Percentiles rank a stretch among this genome's conserved stretches.
phyloP scores from a whole-genome alignment of 2,113 vertebrate genomes.

The Cranoglanis bouderius region DNA sequence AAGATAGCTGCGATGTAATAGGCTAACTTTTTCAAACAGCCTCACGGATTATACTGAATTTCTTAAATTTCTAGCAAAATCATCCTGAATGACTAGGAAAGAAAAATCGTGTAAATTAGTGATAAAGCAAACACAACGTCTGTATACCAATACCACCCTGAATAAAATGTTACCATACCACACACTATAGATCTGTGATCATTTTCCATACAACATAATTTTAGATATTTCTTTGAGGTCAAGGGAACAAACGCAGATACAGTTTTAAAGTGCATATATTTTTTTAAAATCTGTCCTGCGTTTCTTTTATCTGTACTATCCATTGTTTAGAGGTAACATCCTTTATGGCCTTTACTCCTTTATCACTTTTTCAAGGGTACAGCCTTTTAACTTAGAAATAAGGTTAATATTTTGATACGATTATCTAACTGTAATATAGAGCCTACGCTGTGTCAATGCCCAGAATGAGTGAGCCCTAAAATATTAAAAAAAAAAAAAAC shows the following conservation, averaged over 20 bases:
- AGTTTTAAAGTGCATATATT: conserved; percentile 50
- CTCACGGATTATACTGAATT: conserved; percentile 14
- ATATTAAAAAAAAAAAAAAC: not conserved
- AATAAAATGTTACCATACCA: conserved; percentile 34
- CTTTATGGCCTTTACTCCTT: conserved; percentile 47
- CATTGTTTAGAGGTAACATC: conserved; percentile 31
- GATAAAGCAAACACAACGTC: conserved; percentile 34
- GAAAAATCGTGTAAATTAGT: conserved; percentile 24
- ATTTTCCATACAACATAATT: conserved; percentile 38
- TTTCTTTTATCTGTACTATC: conserved; percentile 18
- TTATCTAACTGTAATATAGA: conserved; percentile 5
- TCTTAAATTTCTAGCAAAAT: not conserved
- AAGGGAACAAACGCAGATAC: conserved; percentile 38
- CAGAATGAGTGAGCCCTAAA: conserved; percentile 37
- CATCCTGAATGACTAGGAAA: not conserved
- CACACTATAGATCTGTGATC: conserved; percentile 33
- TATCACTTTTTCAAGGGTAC: conserved; percentile 27
- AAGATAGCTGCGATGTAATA: conserved; percentile 44
- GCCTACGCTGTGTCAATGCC: conserved; percentile 22
- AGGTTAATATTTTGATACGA: not conserved
- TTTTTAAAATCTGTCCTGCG: conserved; percentile 27
- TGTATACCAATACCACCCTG: conserved; percentile 32
- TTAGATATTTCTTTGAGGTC: conserved; percentile 38
- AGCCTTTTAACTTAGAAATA: conserved; percentile 19
- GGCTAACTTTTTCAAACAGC: conserved; percentile 39